These are phyloP conservation scores for Falco punctatus DNA, from an alignment of 2,113 vertebrate genomes.

Conservation along the genomic window DNA sequence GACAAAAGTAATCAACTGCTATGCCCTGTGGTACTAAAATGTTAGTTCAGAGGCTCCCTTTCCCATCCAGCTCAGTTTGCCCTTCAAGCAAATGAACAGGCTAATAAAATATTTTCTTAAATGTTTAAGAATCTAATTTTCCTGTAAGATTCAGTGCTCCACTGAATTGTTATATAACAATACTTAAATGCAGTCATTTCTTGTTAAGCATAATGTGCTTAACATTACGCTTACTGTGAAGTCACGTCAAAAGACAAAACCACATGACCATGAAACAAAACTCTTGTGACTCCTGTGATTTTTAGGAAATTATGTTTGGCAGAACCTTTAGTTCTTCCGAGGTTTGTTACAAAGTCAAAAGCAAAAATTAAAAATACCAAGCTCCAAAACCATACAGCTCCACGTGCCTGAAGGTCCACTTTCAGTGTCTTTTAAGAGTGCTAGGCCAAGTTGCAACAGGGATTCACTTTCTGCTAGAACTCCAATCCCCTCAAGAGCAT, in stretches of 20 bases:
- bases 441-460: constrained; percentile 36
- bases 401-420: not conserved
- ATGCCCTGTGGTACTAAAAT: not conserved
- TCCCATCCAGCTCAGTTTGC: not conserved
- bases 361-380: not conserved
- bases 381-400: not conserved
- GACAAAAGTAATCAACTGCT: not conserved
- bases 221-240: not conserved
- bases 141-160: not conserved
- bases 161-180: not conserved
- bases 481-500: constrained; percentile 37
- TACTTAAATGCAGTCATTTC: not conserved
- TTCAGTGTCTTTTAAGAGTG: not conserved
- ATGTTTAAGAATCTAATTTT: not conserved
- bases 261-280: not conserved
- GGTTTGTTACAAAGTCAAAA: not conserved
- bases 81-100: not conserved
- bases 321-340: not conserved
- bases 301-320: not conserved
- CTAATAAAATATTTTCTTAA: not conserved
- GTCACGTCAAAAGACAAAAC: not conserved
- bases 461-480: constrained; percentile 20
- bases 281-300: not conserved
- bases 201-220: not conserved
- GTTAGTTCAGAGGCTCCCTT: not conserved